These are phyloP conservation scores for Aphelocoma californica DNA, from an alignment of 2,797 vertebrate genomes.

Conservation along the genomic window DNA sequence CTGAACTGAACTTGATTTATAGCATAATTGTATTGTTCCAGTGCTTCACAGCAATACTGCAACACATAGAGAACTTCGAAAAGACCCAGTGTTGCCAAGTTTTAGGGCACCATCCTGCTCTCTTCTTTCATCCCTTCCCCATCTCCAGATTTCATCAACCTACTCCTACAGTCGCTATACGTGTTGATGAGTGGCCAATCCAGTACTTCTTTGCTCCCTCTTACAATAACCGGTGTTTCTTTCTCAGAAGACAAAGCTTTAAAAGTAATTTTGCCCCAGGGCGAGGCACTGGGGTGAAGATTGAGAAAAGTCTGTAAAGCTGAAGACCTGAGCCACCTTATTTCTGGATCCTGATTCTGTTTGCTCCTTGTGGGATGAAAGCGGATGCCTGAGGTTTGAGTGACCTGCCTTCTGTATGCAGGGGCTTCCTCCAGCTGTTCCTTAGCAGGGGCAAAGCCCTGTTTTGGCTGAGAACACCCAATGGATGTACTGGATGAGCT, in stretches of 20 bases:
- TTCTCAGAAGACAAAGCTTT: background rate
- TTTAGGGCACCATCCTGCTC: background rate
- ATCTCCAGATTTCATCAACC: background rate
- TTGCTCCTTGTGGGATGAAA: background rate
- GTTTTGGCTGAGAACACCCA: background rate
- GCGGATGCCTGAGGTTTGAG: background rate
- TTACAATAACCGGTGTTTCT: background rate
- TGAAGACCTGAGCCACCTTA: background rate
- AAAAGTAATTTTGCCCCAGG: background rate
- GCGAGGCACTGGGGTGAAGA: background rate
- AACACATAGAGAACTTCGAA: background rate
- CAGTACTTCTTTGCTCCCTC: background rate
- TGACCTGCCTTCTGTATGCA: background rate
- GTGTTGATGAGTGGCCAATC: background rate
- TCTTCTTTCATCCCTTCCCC: background rate
- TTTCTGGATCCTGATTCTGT: background rate
- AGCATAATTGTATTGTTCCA: background rate
- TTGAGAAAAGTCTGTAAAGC: background rate
- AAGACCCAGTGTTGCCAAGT: background rate
- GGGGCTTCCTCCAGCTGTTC: background rate
- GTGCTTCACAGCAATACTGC: background rate
- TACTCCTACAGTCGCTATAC: rapidly evolving
- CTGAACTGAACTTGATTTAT: background rate
- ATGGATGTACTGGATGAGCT: background rate
- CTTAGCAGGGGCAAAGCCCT: background rate